Evolutionary conservation across 2,888 invertebrate genomes (phyloP), one percentile per base, ranked within the genome.

Genomic region (Galerucella calmariensis): DNA sequence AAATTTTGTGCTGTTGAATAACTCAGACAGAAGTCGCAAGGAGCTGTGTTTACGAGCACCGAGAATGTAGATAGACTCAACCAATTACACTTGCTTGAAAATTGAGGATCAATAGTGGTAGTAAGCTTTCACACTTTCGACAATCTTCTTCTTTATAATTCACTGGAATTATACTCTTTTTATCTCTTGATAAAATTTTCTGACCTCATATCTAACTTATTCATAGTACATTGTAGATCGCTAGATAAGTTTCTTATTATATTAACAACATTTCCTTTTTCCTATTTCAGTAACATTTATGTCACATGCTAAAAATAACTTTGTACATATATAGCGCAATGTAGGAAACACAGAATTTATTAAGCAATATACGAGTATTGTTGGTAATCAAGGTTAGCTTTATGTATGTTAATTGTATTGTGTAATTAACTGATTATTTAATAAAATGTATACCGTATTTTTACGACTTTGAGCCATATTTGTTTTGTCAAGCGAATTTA

Each of bases 311-410:
- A 69, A 62, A 69, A 69, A 69, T 69, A 69, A 61, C n/a, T 59
- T 16, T 46, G 53, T 69, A 69, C 69, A 61, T 27, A 61, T 1
- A 63, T 53, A 51, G 70, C 27, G 53, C 48, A 70, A 70, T 70
- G 70, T 62, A 63, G 70, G 70, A 70, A 70, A 70, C 53, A 70
- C 44, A 69, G 61, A 69, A 69, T 48, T 27, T 69, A 62, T 62
- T 69, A 48, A 69, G 69, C 69, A 69, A 69, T 46, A 14, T n/a
- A 35, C 35, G 35, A 35, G 8, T 35, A 58, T 56, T 56, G 20
- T 56, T 41, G 2, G 62, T 61, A 35, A 27, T 44, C 61, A 51
- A 69, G 62, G 69, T 61, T 62, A 20, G 27, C 48, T 35, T 41
- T 46, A 69, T 35, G 69, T 27, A 20, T 51, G 62, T 61, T 69